These are phyloP conservation scores for Prorops nasuta DNA, from an alignment of 1,140 invertebrate species.

Conservation along the genomic window DNA sequence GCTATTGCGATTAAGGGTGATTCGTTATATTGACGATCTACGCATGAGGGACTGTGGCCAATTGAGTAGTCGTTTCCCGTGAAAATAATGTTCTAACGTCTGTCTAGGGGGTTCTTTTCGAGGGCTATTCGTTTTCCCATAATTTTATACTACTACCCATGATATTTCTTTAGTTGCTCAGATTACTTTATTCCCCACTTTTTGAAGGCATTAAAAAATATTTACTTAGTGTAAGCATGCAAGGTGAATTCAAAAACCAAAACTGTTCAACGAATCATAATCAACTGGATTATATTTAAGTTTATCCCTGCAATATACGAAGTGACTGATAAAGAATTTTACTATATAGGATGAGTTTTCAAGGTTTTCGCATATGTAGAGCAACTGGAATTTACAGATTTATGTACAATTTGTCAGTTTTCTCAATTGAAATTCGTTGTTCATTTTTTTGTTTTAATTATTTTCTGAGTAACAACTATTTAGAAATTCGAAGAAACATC, in stretches of 20 bases:
- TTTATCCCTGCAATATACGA: background rate
- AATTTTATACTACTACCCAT: slow-evolving; percentile 22
- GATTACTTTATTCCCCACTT: slow-evolving; percentile 7
- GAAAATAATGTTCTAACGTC: slow-evolving; percentile 35
- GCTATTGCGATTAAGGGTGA: slow-evolving; percentile 27
- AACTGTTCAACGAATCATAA: background rate
- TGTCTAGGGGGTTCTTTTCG: slow-evolving; percentile 19
- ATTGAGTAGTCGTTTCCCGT: slow-evolving; percentile 32
- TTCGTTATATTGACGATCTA: slow-evolving; percentile 32
- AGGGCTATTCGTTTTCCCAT: slow-evolving; percentile 19
- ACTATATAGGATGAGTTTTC: too few species aligned
- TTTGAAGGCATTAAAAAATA: slow-evolving; percentile 16
- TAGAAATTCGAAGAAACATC: too few species aligned
- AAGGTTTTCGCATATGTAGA: too few species aligned
- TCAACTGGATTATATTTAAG: background rate
- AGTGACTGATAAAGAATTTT: background rate
- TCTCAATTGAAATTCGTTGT: too few species aligned
- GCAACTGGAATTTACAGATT: too few species aligned
- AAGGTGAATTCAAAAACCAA: background rate
- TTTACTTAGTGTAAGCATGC: slow-evolving; percentile 3
- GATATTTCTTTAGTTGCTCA: slow-evolving; percentile 20
- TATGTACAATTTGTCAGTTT: too few species aligned
- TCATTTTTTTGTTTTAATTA: too few species aligned
- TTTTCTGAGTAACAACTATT: too few species aligned
- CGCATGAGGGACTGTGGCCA: slow-evolving; percentile 26